Percentiles rank a stretch among this genome's conserved stretches.
Conservation (phyloP, 2,888 invertebrate species). For the Oxycera nigricornis region DNA sequence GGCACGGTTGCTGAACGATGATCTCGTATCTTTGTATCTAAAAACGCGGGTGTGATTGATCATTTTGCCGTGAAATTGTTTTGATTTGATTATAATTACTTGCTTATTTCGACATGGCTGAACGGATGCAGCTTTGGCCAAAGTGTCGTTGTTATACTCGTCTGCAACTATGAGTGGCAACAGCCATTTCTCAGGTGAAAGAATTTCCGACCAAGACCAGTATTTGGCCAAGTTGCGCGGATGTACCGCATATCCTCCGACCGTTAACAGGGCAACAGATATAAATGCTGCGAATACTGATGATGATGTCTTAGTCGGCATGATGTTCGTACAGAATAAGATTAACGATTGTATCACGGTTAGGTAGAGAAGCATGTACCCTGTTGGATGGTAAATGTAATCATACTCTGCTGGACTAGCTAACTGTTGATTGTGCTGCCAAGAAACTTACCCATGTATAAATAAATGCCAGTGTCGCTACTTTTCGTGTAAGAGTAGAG, state of each 20-base stretch:
- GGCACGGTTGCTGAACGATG: conserved; percentile 83
- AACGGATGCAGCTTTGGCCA: conserved; percentile 64
- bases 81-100: conserved; percentile 60
- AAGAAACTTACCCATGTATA: conserved; percentile 69
- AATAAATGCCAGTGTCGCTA: conserved; percentile 73
- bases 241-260: conserved; percentile 75
- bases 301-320: conserved; percentile 72
- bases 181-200: conserved; percentile 78
- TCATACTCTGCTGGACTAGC: neutral
- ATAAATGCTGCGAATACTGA: conserved; percentile 68
- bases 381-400: conserved; percentile 57
- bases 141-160: conserved; percentile 72
- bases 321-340: conserved; percentile 71
- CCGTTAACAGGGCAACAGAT: conserved; percentile 68
- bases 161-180: conserved; percentile 71
- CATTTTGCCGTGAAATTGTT: neutral
- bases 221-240: conserved; percentile 71
- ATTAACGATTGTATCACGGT: conserved; percentile 73
- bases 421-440: neutral
- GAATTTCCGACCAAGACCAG: conserved; percentile 71
- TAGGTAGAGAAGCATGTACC: conserved; percentile 75
- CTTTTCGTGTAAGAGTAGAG: conserved; percentile 74
- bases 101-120: conserved; percentile 75
- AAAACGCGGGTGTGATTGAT: neutral
- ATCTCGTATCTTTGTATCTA: conserved; percentile 88